These are phyloP conservation scores for Rhopalosiphum maidis DNA, from an alignment of 1,140 invertebrate genomes.

Conservation along the genomic window DNA sequence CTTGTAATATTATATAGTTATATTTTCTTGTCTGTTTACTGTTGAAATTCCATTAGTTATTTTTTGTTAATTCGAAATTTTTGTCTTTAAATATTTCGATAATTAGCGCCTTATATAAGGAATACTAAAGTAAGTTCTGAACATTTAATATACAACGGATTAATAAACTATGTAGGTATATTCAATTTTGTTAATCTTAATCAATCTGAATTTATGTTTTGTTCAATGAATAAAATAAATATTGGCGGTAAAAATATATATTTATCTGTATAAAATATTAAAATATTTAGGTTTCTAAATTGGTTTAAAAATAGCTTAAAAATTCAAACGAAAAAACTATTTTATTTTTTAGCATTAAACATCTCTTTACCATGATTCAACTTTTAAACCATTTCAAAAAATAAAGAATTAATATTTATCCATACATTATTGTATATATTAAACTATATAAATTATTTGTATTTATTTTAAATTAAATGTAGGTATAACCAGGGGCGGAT, in stretches of 20 bases:
- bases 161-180: too few species aligned
- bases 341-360: neutral
- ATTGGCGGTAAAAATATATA: neutral
- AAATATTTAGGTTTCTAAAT: neutral
- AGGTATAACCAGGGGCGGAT: too few species aligned
- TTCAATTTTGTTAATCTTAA: neutral
- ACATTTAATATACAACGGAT: too few species aligned
- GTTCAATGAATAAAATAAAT: too few species aligned
- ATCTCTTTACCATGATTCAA: neutral
- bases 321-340: neutral
- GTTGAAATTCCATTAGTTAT: too few species aligned
- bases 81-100: too few species aligned
- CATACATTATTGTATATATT: neutral
- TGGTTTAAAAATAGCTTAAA: neutral
- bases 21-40: too few species aligned
- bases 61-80: too few species aligned
- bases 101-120: too few species aligned
- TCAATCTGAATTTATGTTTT: too few species aligned
- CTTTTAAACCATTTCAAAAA: conserved; percentile 28
- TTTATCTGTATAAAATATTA: neutral
- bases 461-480: too few species aligned
- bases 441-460: neutral
- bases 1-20: neutral
- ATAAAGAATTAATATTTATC: neutral
- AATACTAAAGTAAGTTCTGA: too few species aligned